These are phyloP conservation scores for Maconellicoccus hirsutus DNA, from an alignment of 1,140 invertebrate genomes.

Conservation along the genomic window DNA sequence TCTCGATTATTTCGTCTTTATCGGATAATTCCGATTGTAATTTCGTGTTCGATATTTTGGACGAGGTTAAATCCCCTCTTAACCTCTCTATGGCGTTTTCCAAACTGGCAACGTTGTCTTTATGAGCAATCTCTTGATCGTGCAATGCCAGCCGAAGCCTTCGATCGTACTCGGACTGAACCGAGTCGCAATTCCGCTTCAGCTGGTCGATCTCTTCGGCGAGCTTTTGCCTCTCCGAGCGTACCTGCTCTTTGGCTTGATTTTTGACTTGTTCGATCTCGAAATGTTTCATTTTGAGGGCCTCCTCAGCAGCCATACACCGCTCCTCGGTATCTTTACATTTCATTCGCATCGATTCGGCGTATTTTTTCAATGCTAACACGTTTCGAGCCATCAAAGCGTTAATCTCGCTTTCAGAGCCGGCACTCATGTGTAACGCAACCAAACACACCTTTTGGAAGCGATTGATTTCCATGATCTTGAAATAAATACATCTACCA, in stretches of 20 bases:
- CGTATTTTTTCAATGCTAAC: neutral
- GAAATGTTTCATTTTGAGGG: neutral
- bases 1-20: neutral
- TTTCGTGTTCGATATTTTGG: neutral
- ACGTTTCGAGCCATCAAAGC: constrained; percentile 7
- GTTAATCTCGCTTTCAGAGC: neutral
- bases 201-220: neutral
- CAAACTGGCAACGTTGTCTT: neutral
- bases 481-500: neutral
- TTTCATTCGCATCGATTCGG: neutral
- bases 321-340: neutral
- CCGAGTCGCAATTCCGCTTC: neutral
- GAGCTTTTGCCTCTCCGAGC: neutral
- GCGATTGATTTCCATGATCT: neutral
- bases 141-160: neutral
- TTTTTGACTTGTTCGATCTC: neutral
- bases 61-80: neutral
- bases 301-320: neutral
- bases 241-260: neutral
- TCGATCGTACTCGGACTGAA: neutral
- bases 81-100: neutral
- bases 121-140: neutral
- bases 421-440: neutral
- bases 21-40: neutral
- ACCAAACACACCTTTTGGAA: neutral